These are phyloP conservation scores for Osmerus eperlanus DNA, from an alignment of 2,113 vertebrate species.

Conservation along the genomic window DNA sequence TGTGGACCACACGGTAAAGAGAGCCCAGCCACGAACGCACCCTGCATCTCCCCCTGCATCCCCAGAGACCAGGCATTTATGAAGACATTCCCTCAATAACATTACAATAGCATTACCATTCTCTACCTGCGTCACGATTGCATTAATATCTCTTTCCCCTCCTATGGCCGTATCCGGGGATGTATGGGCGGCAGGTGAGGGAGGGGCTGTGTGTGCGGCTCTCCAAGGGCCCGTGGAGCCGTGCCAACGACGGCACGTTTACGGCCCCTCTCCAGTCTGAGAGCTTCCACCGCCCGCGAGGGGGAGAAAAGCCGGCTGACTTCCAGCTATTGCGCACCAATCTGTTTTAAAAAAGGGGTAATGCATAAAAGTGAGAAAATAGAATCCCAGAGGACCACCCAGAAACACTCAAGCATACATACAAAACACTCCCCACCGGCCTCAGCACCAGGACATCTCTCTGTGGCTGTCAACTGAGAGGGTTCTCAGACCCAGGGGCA, in stretches of 20 bases:
- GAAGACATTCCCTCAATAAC: slow-evolving; percentile 70
- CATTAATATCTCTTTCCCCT: slow-evolving; percentile 40
- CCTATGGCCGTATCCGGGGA: slow-evolving; percentile 12
- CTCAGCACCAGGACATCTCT: slow-evolving; percentile 8
- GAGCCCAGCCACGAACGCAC: slow-evolving; percentile 38
- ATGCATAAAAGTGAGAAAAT: slow-evolving; percentile 19
- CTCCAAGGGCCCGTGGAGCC: slow-evolving; percentile 41
- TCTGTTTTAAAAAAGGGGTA: slow-evolving; percentile 17
- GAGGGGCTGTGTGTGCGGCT: slow-evolving; percentile 34
- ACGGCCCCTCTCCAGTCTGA: slow-evolving; percentile 39
- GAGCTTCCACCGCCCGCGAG: slow-evolving; percentile 27
- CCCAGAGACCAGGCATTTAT: slow-evolving; percentile 73
- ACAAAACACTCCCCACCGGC: slow-evolving; percentile 9
- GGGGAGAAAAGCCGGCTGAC: slow-evolving; percentile 20
- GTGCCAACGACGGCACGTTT: slow-evolving; percentile 41
- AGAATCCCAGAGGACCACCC: slow-evolving; percentile 11
- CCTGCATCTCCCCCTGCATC: slow-evolving; percentile 36
- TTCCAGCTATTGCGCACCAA: slow-evolving; percentile 32
- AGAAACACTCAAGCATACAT: slow-evolving; percentile 5
- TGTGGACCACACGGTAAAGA: slow-evolving; percentile 40
- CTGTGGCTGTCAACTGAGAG: slow-evolving; percentile 25
- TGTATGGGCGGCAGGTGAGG: slow-evolving; percentile 31
- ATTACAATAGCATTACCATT: slow-evolving; percentile 67
- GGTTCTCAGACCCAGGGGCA: slow-evolving; percentile 8
- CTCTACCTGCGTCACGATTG: slow-evolving; percentile 57